Base-by-base conservation (phyloP, 1,140 invertebrate genomes). In the Nymphalis io region DNA sequence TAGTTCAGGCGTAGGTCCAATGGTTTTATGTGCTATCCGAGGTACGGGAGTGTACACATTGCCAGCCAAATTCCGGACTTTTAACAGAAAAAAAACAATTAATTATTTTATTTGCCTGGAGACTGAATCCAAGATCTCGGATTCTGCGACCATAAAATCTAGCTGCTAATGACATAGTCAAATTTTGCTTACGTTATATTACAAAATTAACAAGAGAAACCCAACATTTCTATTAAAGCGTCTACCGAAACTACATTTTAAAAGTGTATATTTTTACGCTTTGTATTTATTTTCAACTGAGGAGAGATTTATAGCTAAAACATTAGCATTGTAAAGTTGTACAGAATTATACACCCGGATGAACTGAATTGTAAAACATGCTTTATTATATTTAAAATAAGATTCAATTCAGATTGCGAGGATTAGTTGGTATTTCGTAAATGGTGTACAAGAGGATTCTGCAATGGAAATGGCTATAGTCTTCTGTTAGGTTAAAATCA, bases 251-350 rank as follows among this genome's bases (percentile, higher is more conserved):
- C 42, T 59, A 58, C 23, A 62, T 61, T 70, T 68, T 67, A 68
- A 64, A 59, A 33, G 39, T 33, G 42, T 23, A 57, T 57, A 55
- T 55, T 55, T 55, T 55, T 27, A 23, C 13, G 38, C 51, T 61
- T 65, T 71, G 51, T 53, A 64, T 68, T 70, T 70, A 67, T 74
- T 73, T 70, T 69, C 62, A 74, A 74, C 74, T 73, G 70, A 70
- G 60, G 60, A 66, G n/a, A 72, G 69, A 74, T 74, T 77, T 74
- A 72, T 71, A 59, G 60, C 63, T 66, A 60, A 70, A 77, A 74
- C 72, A 77, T 77, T 77, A 72, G 72, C 69, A 74, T 65, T 76
- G 74, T 73, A 67, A 73, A 67, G 57, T 70, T 69, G 63, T 66
- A 60, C 44, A 63, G 60, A 70, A 72, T 68, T 67, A 72, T 69